These are phyloP conservation scores for Streblospio benedicti DNA, from an alignment of 1,140 invertebrate genomes.

Conservation along the genomic window DNA sequence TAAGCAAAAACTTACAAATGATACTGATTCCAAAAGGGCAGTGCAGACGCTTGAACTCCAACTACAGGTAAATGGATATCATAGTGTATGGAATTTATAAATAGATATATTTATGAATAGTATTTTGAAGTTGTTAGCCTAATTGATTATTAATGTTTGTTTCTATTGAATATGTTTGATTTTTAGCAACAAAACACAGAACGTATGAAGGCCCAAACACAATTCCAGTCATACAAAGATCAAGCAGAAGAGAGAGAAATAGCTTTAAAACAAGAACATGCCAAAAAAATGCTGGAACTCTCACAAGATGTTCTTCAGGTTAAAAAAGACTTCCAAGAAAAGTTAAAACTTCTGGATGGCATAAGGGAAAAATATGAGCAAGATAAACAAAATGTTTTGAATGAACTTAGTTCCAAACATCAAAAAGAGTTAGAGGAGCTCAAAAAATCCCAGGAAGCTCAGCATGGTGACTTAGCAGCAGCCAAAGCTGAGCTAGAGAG, in stretches of 20 bases:
- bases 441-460: constrained; percentile 21
- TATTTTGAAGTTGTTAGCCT: not conserved
- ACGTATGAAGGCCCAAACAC: constrained; percentile 20
- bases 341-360: constrained; percentile 30
- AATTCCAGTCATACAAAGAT: constrained; percentile 32
- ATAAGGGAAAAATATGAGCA: constrained; percentile 29
- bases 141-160: no score
- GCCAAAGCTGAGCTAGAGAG: constrained; percentile 24
- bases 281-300: constrained; percentile 33
- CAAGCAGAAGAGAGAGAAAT: constrained; percentile 31
- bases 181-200: constrained; percentile 12
- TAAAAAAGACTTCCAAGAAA: constrained; percentile 40
- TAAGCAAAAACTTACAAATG: constrained; percentile 28
- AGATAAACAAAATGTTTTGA: constrained; percentile 31
- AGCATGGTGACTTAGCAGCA: constrained; percentile 5
- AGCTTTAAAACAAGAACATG: constrained; percentile 31
- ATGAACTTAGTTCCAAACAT: constrained; percentile 31
- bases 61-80: not conserved
- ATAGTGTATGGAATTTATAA: no score
- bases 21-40: constrained; percentile 23
- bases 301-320: constrained; percentile 35
- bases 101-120: no score
- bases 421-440: constrained; percentile 34
- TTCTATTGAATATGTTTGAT: no score
- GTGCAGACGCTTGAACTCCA: not conserved